Evolutionary conservation across 2,888 invertebrate species (phyloP).

Genomic region (Xanthia togata): DNA sequence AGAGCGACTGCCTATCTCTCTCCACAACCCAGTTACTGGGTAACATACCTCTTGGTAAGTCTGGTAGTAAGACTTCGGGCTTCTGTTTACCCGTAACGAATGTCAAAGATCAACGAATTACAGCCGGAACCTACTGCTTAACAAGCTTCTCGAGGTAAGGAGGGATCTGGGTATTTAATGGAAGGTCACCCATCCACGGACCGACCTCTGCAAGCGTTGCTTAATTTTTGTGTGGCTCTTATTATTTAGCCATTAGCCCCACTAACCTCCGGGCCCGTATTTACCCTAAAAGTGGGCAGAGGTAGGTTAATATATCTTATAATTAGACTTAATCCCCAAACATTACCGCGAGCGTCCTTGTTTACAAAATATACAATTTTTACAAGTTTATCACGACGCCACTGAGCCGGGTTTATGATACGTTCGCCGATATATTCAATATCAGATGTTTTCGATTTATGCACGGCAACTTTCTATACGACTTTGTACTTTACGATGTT

Average conservation of each 20-base stretch:
- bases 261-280: neutral
- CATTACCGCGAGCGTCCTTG: constrained; percentile 35
- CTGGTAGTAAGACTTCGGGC: neutral
- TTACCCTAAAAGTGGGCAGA: neutral
- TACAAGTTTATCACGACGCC: constrained; percentile 64
- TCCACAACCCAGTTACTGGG: neutral
- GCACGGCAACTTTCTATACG: constrained; percentile 63
- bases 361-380: constrained; percentile 60
- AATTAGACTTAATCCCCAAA: constrained; percentile 8
- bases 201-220: neutral
- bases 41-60: neutral
- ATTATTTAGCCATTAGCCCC: neutral
- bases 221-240: neutral
- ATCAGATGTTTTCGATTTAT: constrained; percentile 70
- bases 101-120: neutral
- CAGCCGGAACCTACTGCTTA: neutral
- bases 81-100: neutral
- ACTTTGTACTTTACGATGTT: constrained; percentile 69
- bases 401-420: constrained; percentile 67
- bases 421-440: constrained; percentile 70
- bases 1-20: neutral
- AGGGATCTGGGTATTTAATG: neutral
- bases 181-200: neutral
- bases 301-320: neutral
- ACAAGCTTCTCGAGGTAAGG: neutral